These are phyloP conservation scores for Balaeniceps rex DNA, from an alignment of 2,113 vertebrate genomes.

Conservation along the genomic window DNA sequence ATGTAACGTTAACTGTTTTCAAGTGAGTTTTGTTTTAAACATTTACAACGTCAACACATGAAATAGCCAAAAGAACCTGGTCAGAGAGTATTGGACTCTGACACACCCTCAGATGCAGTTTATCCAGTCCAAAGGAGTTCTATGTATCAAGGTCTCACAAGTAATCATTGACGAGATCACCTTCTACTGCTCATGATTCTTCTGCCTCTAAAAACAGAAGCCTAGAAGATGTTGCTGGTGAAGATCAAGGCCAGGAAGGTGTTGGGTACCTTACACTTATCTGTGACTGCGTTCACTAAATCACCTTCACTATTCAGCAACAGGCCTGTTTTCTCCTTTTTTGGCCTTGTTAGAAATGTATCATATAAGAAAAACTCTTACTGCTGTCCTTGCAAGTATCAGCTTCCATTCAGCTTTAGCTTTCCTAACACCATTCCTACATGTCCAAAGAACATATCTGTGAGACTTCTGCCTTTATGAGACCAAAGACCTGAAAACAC, in stretches of 20 bases:
- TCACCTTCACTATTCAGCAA: background rate
- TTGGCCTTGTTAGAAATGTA: background rate
- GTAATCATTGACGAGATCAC: background rate
- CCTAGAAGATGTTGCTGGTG: background rate
- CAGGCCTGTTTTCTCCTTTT: background rate
- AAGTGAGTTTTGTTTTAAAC: background rate
- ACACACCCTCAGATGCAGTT: background rate
- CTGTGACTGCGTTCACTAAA: background rate
- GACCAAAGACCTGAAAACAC: background rate
- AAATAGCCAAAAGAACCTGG: background rate
- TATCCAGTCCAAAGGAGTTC: background rate
- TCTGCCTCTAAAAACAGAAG: background rate
- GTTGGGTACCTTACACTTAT: background rate
- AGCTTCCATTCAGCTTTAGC: background rate
- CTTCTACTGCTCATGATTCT: background rate
- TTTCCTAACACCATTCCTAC: background rate
- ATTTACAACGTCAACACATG: background rate
- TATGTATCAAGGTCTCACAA: background rate
- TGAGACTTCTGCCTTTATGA: background rate
- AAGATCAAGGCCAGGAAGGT: background rate
- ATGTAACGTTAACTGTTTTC: background rate
- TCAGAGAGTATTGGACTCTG: background rate
- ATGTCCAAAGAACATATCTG: background rate
- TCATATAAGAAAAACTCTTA: background rate
- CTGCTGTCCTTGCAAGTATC: background rate